Evolutionary conservation across 2,797 vertebrate species (phyloP).

Genomic region (Melanotaenia boesemani): DNA sequence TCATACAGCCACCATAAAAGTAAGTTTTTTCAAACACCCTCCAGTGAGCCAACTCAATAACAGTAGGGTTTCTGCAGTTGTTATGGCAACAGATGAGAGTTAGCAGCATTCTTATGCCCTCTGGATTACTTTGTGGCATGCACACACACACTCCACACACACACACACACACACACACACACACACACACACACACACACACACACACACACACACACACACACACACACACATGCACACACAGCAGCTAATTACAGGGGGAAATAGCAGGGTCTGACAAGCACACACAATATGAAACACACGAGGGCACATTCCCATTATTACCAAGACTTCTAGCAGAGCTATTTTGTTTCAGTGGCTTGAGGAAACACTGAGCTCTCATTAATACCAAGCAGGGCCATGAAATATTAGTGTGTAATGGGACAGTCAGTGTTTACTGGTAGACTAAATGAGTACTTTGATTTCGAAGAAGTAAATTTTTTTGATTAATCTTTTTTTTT

Average conservation of each 20-base stretch:
- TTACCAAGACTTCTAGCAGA: constrained; percentile 32
- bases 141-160: constrained; percentile 5
- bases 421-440: constrained; percentile 30
- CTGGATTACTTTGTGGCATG: constrained; percentile 38
- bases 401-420: constrained; percentile 51
- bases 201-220: constrained; percentile 7
- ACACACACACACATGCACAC: constrained; percentile 8
- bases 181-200: constrained; percentile 8
- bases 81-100: constrained; percentile 78
- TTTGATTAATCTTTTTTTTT: constrained; percentile 5
- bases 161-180: neutral
- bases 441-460: neutral
- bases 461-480: neutral
- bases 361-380: constrained; percentile 43
- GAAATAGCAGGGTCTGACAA: constrained; percentile 23
- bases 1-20: constrained; percentile 16
- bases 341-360: constrained; percentile 65
- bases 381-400: constrained; percentile 44
- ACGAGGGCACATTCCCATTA: constrained; percentile 36
- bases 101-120: constrained; percentile 55
- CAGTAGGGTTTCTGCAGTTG: constrained; percentile 67
- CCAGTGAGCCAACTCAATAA: constrained; percentile 23
- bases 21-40: constrained; percentile 26
- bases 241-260: constrained; percentile 56
- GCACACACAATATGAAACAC: constrained; percentile 22